Base-by-base conservation (phyloP, 2,888 invertebrate genomes). In the Bursaphelenchus okinawaensis region DNA sequence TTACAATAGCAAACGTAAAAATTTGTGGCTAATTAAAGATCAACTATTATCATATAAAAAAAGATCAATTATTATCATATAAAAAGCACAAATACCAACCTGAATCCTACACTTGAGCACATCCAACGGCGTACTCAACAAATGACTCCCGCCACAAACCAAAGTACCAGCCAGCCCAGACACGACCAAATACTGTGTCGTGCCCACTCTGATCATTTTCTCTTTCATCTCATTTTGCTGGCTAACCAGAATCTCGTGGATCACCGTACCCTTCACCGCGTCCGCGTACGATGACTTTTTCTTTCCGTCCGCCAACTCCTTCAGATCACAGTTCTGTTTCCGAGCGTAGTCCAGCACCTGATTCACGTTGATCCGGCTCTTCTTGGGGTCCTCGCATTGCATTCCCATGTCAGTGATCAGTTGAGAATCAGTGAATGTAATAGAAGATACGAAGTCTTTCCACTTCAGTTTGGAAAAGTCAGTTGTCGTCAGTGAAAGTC, bases 51-150 rank as follows among this genome's bases (percentile, higher is more conserved):
- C n/a, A n/a, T n/a, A n/a, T n/a, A n/a, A n/a, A n/a, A n/a, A n/a
- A n/a, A n/a, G n/a, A n/a, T n/a, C n/a, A n/a, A n/a, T n/a, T n/a
- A n/a, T n/a, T n/a, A n/a, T n/a, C n/a, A n/a, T n/a, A n/a, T n/a
- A n/a, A 52, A 7, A 52, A 7, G 52, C 1, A 7, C 23, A 16
- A 16, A n/a, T 23, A 56, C 26, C 27, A 9, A 93, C 92, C 80
- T 92, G 92, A 73, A 93, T 88, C 71, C 93, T 89, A 84, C 93
- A 93, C 85, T 93, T 93, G 55, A 93, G 91, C 84, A 93, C 87
- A 87, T 95, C 95, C 73, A 95, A 87, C 1, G 95, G 95, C 22
- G 93, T 92, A 58, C 94, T 88, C 72, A 89, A 87, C 12, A 89
- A 88, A 84, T 92, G 91, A 9, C 91, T 91, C 67, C 62, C 64